Conservation (phyloP, 2,113 vertebrate species). For the Genyomyrus donnyi region DNA sequence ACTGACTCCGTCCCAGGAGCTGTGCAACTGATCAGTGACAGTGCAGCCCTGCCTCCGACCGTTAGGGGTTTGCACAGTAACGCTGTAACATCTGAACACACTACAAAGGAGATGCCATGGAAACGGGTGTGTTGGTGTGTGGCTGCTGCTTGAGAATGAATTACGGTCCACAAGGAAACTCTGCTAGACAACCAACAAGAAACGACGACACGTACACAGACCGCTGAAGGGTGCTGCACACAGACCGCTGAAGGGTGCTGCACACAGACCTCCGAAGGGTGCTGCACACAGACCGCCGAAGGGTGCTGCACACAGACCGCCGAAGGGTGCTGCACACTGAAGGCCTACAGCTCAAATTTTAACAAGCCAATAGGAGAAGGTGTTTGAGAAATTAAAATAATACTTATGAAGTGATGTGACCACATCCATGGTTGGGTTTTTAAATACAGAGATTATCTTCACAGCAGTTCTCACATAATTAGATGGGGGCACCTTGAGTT, state of each 20-base stretch:
- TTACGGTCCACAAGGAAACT: background rate
- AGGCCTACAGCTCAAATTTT: background rate
- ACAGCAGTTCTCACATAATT: background rate
- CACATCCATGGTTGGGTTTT: background rate
- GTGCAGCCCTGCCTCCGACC: background rate
- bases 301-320: background rate
- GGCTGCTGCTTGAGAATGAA: background rate
- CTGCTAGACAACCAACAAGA: background rate
- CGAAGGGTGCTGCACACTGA: background rate
- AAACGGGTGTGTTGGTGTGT: background rate
- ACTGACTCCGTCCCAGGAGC: background rate
- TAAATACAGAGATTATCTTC: background rate
- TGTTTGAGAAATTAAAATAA: background rate
- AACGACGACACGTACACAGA: background rate
- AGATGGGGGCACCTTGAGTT: background rate
- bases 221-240: background rate
- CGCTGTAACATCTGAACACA: background rate
- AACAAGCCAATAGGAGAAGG: background rate
- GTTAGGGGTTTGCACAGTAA: background rate
- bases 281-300: background rate
- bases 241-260: background rate
- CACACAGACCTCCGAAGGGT: background rate
- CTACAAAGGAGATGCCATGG: background rate
- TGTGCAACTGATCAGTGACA: background rate
- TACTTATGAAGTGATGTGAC: background rate